These are phyloP conservation scores for Chaetodon trifascialis DNA, from an alignment of 2,113 vertebrate genomes.

Conservation along the genomic window DNA sequence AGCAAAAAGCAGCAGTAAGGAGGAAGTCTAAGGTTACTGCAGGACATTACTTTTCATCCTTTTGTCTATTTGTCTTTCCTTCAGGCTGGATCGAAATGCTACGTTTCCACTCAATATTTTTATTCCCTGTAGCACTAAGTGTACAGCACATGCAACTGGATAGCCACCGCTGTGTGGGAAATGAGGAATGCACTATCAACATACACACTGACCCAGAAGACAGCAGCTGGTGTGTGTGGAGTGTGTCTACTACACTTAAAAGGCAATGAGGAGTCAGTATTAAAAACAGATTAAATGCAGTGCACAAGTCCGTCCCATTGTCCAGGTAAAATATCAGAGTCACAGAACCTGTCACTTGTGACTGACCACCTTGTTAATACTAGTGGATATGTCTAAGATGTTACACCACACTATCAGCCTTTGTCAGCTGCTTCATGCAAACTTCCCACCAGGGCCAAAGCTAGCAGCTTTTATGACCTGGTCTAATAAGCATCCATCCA, in stretches of 20 bases:
- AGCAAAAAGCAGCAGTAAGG: conserved; percentile 34
- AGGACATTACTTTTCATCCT: conserved; percentile 40
- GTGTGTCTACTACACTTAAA: neutral
- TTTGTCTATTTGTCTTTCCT: conserved; percentile 57
- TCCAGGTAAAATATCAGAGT: conserved; percentile 1
- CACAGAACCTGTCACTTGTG: conserved; percentile 5
- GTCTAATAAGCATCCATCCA: conserved; percentile 29
- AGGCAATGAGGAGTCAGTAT: neutral
- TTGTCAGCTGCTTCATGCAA: conserved; percentile 40
- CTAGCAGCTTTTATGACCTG: conserved; percentile 7
- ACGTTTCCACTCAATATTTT: conserved; percentile 66
- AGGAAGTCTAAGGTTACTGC: conserved; percentile 60
- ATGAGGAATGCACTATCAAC: conserved; percentile 26
- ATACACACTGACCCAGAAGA: conserved; percentile 26
- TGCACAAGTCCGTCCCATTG: neutral
- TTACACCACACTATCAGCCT: conserved; percentile 59
- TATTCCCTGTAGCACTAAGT: conserved; percentile 59
- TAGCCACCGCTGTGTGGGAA: conserved; percentile 46
- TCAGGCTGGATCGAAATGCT: conserved; percentile 37
- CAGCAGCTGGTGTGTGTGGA: conserved; percentile 1
- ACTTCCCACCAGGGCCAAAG: conserved; percentile 42
- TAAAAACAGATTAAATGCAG: neutral
- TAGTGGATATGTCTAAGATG: conserved; percentile 32
- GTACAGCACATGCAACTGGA: conserved; percentile 55
- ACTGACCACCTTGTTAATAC: conserved; percentile 26